Evolutionary conservation across 2,888 invertebrate species (phyloP).

Genomic region (Meganola albula): DNA sequence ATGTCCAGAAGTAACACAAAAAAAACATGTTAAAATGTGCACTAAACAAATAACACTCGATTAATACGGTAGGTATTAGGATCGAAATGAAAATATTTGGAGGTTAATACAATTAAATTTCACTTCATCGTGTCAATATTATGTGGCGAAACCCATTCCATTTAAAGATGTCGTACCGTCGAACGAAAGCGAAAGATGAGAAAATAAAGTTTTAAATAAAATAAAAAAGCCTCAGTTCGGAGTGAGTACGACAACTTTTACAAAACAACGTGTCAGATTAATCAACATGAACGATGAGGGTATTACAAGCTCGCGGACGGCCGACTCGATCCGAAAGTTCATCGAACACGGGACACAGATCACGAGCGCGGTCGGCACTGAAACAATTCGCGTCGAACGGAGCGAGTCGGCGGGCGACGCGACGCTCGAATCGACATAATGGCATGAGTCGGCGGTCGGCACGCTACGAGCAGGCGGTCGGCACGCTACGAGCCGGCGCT

Average conservation of each 20-base stretch:
- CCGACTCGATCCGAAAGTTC: slow-evolving; percentile 30
- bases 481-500: slow-evolving; percentile 20
- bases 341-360: slow-evolving; percentile 11
- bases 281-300: slow-evolving; percentile 41
- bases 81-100: slow-evolving; percentile 1
- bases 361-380: too few species aligned
- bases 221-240: slow-evolving; percentile 17
- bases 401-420: slow-evolving; percentile 32
- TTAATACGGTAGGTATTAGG: slow-evolving; percentile 1
- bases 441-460: slow-evolving; percentile 44
- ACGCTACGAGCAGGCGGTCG: slow-evolving; percentile 1
- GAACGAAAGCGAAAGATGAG: slow-evolving; percentile 12
- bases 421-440: slow-evolving; percentile 76
- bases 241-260: slow-evolving; percentile 41
- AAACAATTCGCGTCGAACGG: too few species aligned
- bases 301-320: slow-evolving; percentile 35
- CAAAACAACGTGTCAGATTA: slow-evolving; percentile 42
- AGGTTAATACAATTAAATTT: neutral
- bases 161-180: slow-evolving; percentile 24
- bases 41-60: slow-evolving; percentile 27
- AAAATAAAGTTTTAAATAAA: slow-evolving; percentile 7
- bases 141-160: slow-evolving; percentile 27
- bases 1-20: slow-evolving; percentile 29
- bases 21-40: slow-evolving; percentile 27
- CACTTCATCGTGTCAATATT: neutral